Conservation (phyloP, 1,140 invertebrate genomes). For the Xylocopa sonorina region DNA sequence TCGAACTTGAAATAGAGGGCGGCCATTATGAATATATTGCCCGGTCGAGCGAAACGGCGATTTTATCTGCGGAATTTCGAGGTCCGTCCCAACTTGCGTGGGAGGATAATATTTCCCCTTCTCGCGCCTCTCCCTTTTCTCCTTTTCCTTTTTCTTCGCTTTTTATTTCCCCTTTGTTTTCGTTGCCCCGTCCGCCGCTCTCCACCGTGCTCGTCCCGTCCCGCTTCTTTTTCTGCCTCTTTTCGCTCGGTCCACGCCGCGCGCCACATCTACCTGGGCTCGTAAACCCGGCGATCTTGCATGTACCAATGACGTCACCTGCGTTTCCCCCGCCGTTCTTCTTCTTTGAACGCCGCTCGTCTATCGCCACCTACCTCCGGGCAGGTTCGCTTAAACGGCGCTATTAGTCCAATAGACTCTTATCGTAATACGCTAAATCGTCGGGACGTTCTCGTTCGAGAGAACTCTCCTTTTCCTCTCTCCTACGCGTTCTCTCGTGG, state of each 20-base stretch:
- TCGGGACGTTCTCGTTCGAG: not conserved
- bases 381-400: slow-evolving; percentile 48
- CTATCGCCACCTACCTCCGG: slow-evolving; percentile 31
- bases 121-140: slow-evolving; percentile 54
- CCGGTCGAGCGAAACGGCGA: slow-evolving; percentile 68
- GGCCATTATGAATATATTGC: slow-evolving; percentile 77
- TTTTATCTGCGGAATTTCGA: slow-evolving; percentile 77
- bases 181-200: too few species aligned
- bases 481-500: too few species aligned
- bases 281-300: slow-evolving; percentile 40
- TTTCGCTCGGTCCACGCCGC: slow-evolving; percentile 2
- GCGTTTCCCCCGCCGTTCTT: slow-evolving; percentile 28
- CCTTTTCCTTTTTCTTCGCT: slow-evolving; percentile 36
- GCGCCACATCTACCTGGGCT: slow-evolving; percentile 21
- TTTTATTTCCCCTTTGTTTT: too few species aligned
- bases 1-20: slow-evolving; percentile 60
- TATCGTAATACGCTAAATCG: slow-evolving; percentile 28
- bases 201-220: too few species aligned
- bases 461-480: not conserved
- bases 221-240: slow-evolving; percentile 38
- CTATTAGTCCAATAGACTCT: slow-evolving; percentile 44
- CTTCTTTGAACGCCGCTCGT: slow-evolving; percentile 16
- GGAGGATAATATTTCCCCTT: slow-evolving; percentile 62
- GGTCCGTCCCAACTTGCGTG: slow-evolving; percentile 57
- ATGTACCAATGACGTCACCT: slow-evolving; percentile 52